Conservation (phyloP, 1,140 invertebrate genomes). For the Ceratitis capitata region DNA sequence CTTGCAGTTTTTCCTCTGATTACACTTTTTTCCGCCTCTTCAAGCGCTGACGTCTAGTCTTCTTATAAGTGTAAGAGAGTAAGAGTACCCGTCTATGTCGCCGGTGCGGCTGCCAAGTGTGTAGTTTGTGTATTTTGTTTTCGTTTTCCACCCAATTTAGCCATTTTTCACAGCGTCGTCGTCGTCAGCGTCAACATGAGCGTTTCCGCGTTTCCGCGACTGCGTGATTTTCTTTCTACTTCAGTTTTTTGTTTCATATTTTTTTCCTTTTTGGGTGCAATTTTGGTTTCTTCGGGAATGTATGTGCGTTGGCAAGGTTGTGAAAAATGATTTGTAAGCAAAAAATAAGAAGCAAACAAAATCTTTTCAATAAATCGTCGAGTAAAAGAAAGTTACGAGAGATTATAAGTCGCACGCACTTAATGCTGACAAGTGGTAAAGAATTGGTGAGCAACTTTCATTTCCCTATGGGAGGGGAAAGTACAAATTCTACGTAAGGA, state of each 20-base stretch:
- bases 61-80: constrained; percentile 23
- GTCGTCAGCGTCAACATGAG: too few species aligned
- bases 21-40: constrained; percentile 7
- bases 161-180: constrained; percentile 13
- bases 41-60: constrained; percentile 19
- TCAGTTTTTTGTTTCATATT: neutral
- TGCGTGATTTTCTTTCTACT: constrained; percentile 3
- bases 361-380: constrained; percentile 29
- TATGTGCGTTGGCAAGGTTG: neutral
- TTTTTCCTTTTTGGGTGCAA: neutral
- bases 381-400: constrained; percentile 9
- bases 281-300: neutral
- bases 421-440: constrained; percentile 35
- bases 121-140: constrained; percentile 23
- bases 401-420: constrained; percentile 29
- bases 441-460: constrained; percentile 8
- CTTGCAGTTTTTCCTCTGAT: constrained; percentile 33
- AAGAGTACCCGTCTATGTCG: neutral
- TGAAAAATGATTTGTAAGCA: constrained; percentile 35
- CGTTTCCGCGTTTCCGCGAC: neutral
- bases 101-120: neutral
- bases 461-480: too few species aligned
- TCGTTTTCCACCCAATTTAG: constrained; percentile 34
- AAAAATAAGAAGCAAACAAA: constrained; percentile 28
- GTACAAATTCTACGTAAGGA: neutral